Evolutionary conservation across 2,113 vertebrate species (phyloP).

Genomic region (Oplegnathus fasciatus): DNA sequence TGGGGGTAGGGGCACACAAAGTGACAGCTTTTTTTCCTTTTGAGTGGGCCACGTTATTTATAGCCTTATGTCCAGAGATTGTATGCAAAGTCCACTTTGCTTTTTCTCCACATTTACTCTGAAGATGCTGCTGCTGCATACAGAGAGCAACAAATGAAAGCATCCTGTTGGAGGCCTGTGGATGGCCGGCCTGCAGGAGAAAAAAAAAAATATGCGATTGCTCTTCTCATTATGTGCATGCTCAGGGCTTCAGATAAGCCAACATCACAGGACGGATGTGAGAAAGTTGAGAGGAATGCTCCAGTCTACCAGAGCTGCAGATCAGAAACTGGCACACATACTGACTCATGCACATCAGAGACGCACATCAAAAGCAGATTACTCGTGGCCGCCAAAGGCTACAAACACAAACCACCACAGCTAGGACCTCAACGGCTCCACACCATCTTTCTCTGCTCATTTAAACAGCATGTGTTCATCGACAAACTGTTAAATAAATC

Average conservation of each 20-base stretch:
- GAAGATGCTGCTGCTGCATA: constrained; percentile 43
- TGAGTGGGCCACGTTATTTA: constrained; percentile 62
- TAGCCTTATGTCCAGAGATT: constrained; percentile 48
- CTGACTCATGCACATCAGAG: constrained; percentile 50
- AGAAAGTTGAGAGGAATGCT: constrained; percentile 69
- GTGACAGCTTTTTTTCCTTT: constrained; percentile 37
- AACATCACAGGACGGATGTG: constrained; percentile 61
- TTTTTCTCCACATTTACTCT: constrained; percentile 29
- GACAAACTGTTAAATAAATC: not conserved
- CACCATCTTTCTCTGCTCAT: constrained; percentile 29
- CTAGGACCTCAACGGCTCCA: constrained; percentile 25
- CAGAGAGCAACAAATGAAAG: constrained; percentile 35
- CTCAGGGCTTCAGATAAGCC: constrained; percentile 54
- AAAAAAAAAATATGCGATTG: not conserved
- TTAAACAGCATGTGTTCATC: constrained; percentile 24
- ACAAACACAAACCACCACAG: constrained; percentile 31
- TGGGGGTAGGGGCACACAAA: constrained; percentile 35
- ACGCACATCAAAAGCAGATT: constrained; percentile 45
- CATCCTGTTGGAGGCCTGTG: constrained; percentile 24
- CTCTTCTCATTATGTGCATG: constrained; percentile 35
- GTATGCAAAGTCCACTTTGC: constrained; percentile 56
- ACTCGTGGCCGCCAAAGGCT: constrained; percentile 23
- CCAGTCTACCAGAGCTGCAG: constrained; percentile 20
- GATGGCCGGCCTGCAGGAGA: constrained; percentile 21
- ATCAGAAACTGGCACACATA: constrained; percentile 51